phyloP scores from a whole-genome alignment of 2,113 vertebrate species.

The Nanorana parkeri region DNA sequence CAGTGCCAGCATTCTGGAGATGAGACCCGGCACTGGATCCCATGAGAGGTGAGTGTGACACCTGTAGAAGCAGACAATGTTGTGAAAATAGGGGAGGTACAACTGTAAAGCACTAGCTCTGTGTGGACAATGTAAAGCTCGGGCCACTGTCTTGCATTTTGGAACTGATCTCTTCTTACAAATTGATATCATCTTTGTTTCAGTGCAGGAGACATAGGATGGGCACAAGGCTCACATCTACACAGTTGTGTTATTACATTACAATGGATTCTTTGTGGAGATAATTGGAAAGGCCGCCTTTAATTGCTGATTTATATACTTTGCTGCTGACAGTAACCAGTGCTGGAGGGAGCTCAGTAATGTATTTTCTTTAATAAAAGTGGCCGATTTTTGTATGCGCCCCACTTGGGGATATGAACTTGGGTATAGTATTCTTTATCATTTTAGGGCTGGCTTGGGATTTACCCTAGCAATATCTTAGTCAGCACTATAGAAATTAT shows the following conservation, averaged over 20 bases:
- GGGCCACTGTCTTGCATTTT: not conserved
- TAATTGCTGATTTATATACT: conserved; percentile 57
- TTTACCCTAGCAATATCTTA: conserved; percentile 47
- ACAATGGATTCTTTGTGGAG: conserved; percentile 49
- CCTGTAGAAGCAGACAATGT: too few relatives aligned
- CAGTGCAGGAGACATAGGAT: conserved; percentile 17
- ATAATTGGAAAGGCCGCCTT: conserved; percentile 51
- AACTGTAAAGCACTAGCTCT: too few relatives aligned
- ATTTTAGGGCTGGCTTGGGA: conserved; percentile 42
- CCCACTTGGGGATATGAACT: conserved; percentile 36
- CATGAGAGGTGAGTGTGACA: too few relatives aligned
- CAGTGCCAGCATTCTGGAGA: too few relatives aligned
- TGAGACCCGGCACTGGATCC: too few relatives aligned
- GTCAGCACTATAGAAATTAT: conserved; percentile 52
- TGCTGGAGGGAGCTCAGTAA: conserved; percentile 51
- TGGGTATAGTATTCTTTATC: conserved; percentile 48
- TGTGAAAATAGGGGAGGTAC: too few relatives aligned
- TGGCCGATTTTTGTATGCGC: conserved; percentile 29
- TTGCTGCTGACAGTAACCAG: conserved; percentile 47
- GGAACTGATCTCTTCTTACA: conserved; percentile 16
- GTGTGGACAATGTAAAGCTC: not conserved
- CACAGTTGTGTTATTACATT: conserved; percentile 33
- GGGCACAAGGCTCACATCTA: conserved; percentile 22
- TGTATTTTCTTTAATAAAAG: conserved; percentile 58
- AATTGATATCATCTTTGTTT: not conserved